Evolutionary conservation across 1,140 invertebrate species (phyloP).

Genomic region (Cherax quadricarinatus): DNA sequence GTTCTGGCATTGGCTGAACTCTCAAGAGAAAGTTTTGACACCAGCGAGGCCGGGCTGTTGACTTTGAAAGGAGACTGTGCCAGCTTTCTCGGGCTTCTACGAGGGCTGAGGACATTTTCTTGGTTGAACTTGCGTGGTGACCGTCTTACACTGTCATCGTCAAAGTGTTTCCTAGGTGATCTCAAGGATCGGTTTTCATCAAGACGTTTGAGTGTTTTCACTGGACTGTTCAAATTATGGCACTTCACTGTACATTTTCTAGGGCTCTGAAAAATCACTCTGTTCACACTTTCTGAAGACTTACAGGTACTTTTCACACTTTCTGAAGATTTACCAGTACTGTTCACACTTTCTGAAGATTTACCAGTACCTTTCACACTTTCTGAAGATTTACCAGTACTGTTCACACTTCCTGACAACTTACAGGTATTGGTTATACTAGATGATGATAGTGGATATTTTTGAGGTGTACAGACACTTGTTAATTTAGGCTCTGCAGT

Average conservation of each 20-base stretch:
- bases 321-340: slow-evolving; percentile 1
- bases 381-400: slow-evolving; percentile 1
- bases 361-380: neutral
- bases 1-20: slow-evolving; percentile 29
- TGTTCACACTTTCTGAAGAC: neutral
- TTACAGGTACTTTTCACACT: neutral
- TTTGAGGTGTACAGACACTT: slow-evolving; percentile 4
- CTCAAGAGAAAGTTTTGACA: slow-evolving; percentile 53
- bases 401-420: neutral
- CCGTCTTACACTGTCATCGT: slow-evolving; percentile 26
- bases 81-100: slow-evolving; percentile 27
- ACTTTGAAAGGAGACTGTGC: slow-evolving; percentile 20
- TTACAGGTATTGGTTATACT: neutral
- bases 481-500: neutral
- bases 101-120: slow-evolving; percentile 35
- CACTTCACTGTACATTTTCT: slow-evolving; percentile 13
- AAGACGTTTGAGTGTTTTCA: slow-evolving; percentile 5
- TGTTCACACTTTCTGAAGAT: neutral
- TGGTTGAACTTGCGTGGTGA: slow-evolving; percentile 47
- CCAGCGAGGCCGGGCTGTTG: slow-evolving; percentile 51
- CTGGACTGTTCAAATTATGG: slow-evolving; percentile 28
- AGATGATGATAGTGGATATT: neutral
- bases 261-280: slow-evolving; percentile 19
- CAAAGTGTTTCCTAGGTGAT: slow-evolving; percentile 31
- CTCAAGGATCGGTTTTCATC: slow-evolving; percentile 11